phyloP scores from a whole-genome alignment of 2,888 invertebrate species.

The Protophormia terraenovae region DNA sequence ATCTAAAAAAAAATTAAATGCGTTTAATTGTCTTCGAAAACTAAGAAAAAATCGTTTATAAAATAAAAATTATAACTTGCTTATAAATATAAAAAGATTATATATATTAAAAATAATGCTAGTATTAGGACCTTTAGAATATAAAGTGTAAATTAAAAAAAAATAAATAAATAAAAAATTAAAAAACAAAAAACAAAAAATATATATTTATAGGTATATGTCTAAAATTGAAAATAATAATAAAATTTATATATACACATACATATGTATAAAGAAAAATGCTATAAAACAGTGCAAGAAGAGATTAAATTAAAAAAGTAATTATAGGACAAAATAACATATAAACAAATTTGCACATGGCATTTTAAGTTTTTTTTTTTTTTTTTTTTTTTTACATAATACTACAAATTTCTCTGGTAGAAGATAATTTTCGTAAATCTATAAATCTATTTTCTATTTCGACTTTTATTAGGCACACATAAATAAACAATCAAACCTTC shows the following conservation, averaged over 20 bases:
- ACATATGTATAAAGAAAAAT: slow-evolving; percentile 2
- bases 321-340: slow-evolving; percentile 55
- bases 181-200: slow-evolving; percentile 23
- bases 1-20: slow-evolving; percentile 70
- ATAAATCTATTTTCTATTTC: background rate
- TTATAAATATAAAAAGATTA: slow-evolving; percentile 46
- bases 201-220: slow-evolving; percentile 44
- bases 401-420: background rate
- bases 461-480: slow-evolving; percentile 44
- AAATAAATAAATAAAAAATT: slow-evolving; percentile 7
- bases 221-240: slow-evolving; percentile 50
- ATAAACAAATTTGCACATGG: slow-evolving; percentile 46
- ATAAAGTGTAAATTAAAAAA: slow-evolving; percentile 61
- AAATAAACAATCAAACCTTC: slow-evolving; percentile 8
- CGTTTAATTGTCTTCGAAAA: slow-evolving; percentile 33
- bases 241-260: slow-evolving; percentile 60
- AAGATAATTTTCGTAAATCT: background rate
- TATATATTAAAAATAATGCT: slow-evolving; percentile 3
- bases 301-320: slow-evolving; percentile 57
- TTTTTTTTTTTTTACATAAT: background rate
- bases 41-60: slow-evolving; percentile 4
- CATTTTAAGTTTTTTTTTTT: slow-evolving; percentile 24
- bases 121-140: slow-evolving; percentile 55
- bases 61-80: slow-evolving; percentile 26
- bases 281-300: slow-evolving; percentile 43